phyloP scores from a whole-genome alignment of 2,113 vertebrate genomes.

The Labeo catla region DNA sequence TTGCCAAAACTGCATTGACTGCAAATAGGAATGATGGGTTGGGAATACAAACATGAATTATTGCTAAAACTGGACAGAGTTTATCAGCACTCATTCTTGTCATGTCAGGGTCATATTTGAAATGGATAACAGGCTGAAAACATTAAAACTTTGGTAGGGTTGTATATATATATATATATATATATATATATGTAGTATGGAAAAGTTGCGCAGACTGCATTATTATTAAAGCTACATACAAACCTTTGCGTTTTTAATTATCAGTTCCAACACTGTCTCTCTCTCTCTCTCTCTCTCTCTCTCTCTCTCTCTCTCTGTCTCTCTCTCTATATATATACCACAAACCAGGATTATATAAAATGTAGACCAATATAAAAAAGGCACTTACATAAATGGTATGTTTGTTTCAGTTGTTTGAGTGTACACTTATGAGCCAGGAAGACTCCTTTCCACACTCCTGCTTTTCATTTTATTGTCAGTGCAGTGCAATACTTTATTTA shows the following conservation, averaged over 20 bases:
- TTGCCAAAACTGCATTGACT: conserved; percentile 27
- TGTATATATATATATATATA: neutral
- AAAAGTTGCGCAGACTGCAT: neutral
- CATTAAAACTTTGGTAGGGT: neutral
- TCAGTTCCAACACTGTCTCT: too few relatives aligned
- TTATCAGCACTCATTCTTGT: neutral
- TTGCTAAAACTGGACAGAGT: neutral
- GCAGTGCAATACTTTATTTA: neutral
- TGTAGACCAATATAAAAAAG: too few relatives aligned
- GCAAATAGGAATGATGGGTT: conserved; percentile 5
- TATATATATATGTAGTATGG: neutral
- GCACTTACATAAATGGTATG: too few relatives aligned
- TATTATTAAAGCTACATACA: neutral
- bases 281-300: too few relatives aligned
- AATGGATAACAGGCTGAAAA: neutral
- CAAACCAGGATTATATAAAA: too few relatives aligned
- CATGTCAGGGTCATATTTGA: conserved; percentile 19
- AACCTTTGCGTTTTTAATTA: neutral
- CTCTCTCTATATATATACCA: too few relatives aligned
- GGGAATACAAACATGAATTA: conserved; percentile 22
- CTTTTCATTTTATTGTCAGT: neutral
- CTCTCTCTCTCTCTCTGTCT: too few relatives aligned
- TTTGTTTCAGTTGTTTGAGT: too few relatives aligned
- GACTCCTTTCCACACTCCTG: conserved; percentile 9
- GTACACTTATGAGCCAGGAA: conserved; percentile 3